These are phyloP conservation scores for Holocentrus rufus DNA, from an alignment of 2,797 vertebrate species.

Conservation along the genomic window DNA sequence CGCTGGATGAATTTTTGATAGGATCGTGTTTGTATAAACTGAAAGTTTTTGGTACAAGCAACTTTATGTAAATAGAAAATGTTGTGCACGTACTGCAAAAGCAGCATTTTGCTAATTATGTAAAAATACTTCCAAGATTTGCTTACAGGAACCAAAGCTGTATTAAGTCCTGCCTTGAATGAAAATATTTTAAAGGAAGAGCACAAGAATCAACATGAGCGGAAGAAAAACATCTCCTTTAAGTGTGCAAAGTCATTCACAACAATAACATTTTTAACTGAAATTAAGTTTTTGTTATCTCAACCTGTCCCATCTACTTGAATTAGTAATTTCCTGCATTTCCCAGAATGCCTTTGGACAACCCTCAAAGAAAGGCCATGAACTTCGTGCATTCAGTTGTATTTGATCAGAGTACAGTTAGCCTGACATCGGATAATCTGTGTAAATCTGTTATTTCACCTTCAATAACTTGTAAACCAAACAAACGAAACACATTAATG, in stretches of 20 bases:
- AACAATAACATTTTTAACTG: not conserved
- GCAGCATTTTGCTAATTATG: not conserved
- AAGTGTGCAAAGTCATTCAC: constrained; percentile 30
- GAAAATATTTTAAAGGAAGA: not conserved
- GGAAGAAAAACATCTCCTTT: constrained; percentile 10
- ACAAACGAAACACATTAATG: too few relatives aligned
- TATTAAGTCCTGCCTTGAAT: not conserved
- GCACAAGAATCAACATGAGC: not conserved
- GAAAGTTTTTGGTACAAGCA: constrained; percentile 12
- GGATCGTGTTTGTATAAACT: not conserved
- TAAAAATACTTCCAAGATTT: not conserved
- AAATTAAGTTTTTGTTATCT: too few relatives aligned
- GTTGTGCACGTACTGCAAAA: not conserved
- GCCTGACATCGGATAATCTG: too few relatives aligned
- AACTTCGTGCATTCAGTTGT: constrained; percentile 1
- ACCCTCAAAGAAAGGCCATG: not conserved
- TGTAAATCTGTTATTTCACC: too few relatives aligned
- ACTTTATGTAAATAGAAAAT: constrained; percentile 10
- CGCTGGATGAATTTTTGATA: constrained; percentile 38
- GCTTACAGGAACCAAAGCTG: not conserved
- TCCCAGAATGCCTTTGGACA: not conserved
- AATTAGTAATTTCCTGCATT: not conserved
- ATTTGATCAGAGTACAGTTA: too few relatives aligned
- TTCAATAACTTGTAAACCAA: too few relatives aligned
- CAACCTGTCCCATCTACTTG: too few relatives aligned